Percentiles rank a stretch among this genome's conserved stretches.
phyloP scores from a whole-genome alignment of 2,888 invertebrate species.

The Trachelus stipa region DNA sequence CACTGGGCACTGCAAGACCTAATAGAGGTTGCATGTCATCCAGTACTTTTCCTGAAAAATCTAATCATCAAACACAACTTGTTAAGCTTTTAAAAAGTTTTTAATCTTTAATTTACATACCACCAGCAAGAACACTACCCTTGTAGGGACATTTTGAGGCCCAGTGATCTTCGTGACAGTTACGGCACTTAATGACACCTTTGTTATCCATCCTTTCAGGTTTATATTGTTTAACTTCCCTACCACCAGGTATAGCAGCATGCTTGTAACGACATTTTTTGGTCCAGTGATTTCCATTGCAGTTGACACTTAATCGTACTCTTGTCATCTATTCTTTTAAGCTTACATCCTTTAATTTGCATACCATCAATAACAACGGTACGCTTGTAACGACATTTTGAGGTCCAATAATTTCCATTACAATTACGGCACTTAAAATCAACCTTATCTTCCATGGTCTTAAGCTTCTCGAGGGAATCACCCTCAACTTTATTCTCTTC shows the following conservation, averaged over 20 bases:
- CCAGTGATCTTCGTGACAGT: conserved; percentile 97
- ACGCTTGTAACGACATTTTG: conserved; percentile 97
- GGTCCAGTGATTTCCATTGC: too few species aligned
- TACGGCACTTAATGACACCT: conserved; percentile 86
- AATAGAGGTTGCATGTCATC: conserved; percentile 63
- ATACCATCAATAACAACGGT: conserved; percentile 72
- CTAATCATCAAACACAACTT: not conserved
- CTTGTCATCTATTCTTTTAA: too few species aligned
- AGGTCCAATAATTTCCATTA: conserved; percentile 98
- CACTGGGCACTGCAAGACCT: conserved; percentile 42
- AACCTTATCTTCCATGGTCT: conserved; percentile 75
- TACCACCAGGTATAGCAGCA: too few species aligned
- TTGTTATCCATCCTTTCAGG: conserved; percentile 77
- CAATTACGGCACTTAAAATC: conserved; percentile 90
- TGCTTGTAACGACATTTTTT: too few species aligned
- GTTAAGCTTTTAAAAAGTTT: not conserved
- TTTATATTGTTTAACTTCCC: conserved; percentile 64
- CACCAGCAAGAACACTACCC: conserved; percentile 82
- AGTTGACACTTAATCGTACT: too few species aligned
- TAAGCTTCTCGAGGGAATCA: conserved; percentile 85
- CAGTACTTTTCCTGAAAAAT: conserved; percentile 50
- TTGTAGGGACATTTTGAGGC: conserved; percentile 98
- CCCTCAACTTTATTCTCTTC: conserved; percentile 90
- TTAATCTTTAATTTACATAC: conserved; percentile 36
- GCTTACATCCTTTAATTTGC: too few species aligned